These are phyloP conservation scores for Strongylocentrotus purpuratus DNA, from an alignment of 35 echinoderm and acorn worm species.

Conservation along the genomic window DNA sequence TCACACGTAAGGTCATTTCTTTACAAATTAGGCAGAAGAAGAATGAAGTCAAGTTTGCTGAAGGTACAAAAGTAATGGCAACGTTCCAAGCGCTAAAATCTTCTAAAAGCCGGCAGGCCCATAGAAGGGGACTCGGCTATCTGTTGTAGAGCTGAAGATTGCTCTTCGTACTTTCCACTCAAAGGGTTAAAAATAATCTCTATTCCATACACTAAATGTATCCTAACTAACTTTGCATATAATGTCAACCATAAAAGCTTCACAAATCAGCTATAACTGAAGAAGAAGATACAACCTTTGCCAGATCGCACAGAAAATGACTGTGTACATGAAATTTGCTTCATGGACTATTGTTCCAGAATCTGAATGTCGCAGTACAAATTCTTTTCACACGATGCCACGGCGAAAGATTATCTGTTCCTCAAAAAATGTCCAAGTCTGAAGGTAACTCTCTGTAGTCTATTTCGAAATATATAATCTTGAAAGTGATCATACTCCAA, in stretches of 20 bases:
- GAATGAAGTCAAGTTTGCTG: background rate
- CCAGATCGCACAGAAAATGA: background rate
- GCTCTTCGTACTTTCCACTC: background rate
- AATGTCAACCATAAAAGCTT: background rate
- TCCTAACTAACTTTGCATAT: background rate
- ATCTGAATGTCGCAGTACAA: background rate
- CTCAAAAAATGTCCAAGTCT: background rate
- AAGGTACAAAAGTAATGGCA: conserved; percentile 14
- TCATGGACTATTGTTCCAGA: background rate
- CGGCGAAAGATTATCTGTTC: background rate
- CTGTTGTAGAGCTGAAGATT: background rate
- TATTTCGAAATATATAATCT: background rate
- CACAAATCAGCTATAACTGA: background rate
- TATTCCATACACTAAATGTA: background rate
- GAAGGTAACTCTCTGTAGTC: too few relatives aligned
- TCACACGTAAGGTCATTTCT: background rate
- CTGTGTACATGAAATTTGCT: too few relatives aligned
- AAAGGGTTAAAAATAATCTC: background rate
- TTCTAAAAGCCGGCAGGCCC: background rate
- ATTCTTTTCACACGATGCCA: background rate
- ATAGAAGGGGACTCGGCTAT: background rate
- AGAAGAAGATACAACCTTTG: background rate
- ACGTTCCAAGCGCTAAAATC: background rate
- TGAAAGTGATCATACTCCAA: background rate
- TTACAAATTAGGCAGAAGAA: background rate